Evolutionary conservation across 2,797 vertebrate genomes (phyloP).

Genomic region (Limosa lapponica): DNA sequence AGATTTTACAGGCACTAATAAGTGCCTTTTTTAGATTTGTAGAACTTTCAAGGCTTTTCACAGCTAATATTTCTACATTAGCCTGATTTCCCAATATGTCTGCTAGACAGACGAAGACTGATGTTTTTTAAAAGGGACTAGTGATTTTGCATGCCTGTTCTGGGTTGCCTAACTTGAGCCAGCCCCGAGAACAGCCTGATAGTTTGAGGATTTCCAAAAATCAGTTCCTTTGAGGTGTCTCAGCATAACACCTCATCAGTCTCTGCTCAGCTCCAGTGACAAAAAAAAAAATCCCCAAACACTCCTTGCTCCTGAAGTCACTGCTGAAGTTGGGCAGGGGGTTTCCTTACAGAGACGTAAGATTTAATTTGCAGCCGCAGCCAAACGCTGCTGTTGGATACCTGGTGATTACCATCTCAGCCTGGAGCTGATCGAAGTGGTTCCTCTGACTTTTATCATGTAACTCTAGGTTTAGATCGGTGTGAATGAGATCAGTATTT

Average conservation of each 20-base stretch:
- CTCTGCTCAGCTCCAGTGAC: not conserved
- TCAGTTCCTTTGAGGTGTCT: slow-evolving; percentile 27
- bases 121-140: slow-evolving; percentile 34
- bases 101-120: slow-evolving; percentile 25
- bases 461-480: not conserved
- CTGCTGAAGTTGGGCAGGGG: not conserved
- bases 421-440: not conserved
- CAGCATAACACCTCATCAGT: slow-evolving; percentile 38
- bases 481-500: not conserved
- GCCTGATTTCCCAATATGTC: slow-evolving; percentile 20
- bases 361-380: not conserved
- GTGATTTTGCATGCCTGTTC: slow-evolving; percentile 25
- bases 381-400: not conserved
- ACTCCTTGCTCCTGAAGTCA: not conserved
- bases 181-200: slow-evolving; percentile 11
- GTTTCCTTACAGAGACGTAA: not conserved
- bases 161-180: not conserved
- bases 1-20: slow-evolving; percentile 36
- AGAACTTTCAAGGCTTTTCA: slow-evolving; percentile 50
- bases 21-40: slow-evolving; percentile 19
- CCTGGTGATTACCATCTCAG: not conserved
- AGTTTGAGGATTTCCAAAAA: slow-evolving; percentile 53
- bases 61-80: slow-evolving; percentile 64
- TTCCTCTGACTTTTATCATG: not conserved
- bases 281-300: not conserved